Evolutionary conservation across 2,888 invertebrate genomes (phyloP).

Genomic region (Alsophila aescularia): DNA sequence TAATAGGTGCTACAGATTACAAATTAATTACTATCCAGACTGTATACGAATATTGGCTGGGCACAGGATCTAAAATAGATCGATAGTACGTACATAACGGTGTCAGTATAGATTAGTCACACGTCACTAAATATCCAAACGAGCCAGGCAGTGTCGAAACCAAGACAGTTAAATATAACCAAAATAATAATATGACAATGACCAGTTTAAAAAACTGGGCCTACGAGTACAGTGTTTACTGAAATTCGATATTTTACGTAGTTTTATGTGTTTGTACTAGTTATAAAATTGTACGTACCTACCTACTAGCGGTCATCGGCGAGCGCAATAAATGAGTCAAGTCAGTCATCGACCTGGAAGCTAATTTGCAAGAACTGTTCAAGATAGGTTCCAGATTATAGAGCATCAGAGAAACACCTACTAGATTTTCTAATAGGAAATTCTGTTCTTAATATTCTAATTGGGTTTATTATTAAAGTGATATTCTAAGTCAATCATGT

Average conservation of each 20-base stretch:
- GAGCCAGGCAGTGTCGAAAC: conserved; percentile 23
- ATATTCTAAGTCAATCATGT: too few relatives aligned
- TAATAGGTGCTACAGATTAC: too few relatives aligned
- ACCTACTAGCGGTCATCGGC: not conserved
- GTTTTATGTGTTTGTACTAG: conserved; percentile 34
- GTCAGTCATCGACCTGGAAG: too few relatives aligned
- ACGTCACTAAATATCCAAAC: conserved; percentile 12
- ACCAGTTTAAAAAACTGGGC: conserved; percentile 10
- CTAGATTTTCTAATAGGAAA: too few relatives aligned
- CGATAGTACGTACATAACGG: conserved; percentile 21
- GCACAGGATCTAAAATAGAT: conserved; percentile 16
- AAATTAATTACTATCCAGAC: not conserved
- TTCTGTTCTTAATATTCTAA: too few relatives aligned
- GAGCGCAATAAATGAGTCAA: not conserved
- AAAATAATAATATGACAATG: conserved; percentile 31
- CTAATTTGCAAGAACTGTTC: not conserved
- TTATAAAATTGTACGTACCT: conserved; percentile 20
- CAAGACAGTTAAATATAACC: conserved; percentile 25
- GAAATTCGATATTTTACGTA: conserved; percentile 16
- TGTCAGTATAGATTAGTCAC: conserved; percentile 26
- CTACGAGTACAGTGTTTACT: conserved; percentile 10
- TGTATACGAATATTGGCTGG: not conserved
- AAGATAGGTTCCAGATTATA: too few relatives aligned
- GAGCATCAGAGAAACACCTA: too few relatives aligned
- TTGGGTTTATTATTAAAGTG: too few relatives aligned